A percentile compares a stretch with the other conserved stretches of the same genome.
Conservation (phyloP, 2,797 vertebrate genomes). For the Philypnodon macrostomus region DNA sequence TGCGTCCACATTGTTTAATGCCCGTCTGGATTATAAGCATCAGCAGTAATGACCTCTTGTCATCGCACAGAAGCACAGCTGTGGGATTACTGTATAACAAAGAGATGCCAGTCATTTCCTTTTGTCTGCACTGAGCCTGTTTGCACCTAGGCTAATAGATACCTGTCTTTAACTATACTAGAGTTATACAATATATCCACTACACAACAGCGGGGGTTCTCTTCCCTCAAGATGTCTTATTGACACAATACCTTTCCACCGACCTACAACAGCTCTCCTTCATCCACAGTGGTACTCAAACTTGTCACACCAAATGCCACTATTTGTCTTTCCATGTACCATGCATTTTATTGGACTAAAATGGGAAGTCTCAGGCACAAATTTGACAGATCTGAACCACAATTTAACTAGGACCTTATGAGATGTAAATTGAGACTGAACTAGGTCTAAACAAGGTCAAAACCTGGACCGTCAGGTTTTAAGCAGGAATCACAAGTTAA, state of each 20-base stretch:
- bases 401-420: too few relatives aligned
- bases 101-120: conserved; percentile 47
- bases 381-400: too few relatives aligned
- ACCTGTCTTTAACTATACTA: conserved; percentile 30
- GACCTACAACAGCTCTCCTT: conserved; percentile 13
- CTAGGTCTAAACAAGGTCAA: too few relatives aligned
- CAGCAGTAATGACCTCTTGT: conserved; percentile 54
- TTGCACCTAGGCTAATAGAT: conserved; percentile 38
- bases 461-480: too few relatives aligned
- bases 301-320: too few relatives aligned
- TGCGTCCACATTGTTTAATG: conserved; percentile 56
- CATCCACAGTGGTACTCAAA: too few relatives aligned
- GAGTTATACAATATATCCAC: conserved; percentile 34
- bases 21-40: conserved; percentile 61
- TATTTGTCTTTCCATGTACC: too few relatives aligned
- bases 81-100: conserved; percentile 48
- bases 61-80: conserved; percentile 38
- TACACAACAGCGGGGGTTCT: conserved; percentile 13
- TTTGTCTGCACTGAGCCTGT: conserved; percentile 29
- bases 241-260: conserved; percentile 21
- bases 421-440: too few relatives aligned
- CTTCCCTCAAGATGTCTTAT: conserved; percentile 21
- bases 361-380: too few relatives aligned
- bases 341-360: too few relatives aligned
- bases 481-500: too few relatives aligned